Base-by-base conservation (phyloP, 2,113 vertebrate genomes). In the Marcusenius ussheri region DNA sequence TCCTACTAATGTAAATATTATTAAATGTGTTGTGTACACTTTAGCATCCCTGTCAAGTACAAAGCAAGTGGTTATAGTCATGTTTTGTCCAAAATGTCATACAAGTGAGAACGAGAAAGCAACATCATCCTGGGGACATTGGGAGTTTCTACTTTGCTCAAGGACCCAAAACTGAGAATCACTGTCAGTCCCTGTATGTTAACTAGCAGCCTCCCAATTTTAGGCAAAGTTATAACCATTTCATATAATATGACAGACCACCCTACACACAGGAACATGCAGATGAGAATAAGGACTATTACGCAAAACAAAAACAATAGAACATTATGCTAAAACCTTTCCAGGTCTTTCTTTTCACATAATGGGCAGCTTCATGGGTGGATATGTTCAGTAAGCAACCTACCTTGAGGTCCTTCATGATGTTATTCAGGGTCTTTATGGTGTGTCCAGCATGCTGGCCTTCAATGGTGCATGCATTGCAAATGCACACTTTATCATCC, bases 331-430 rank as follows among this genome's bases (percentile, higher is more conserved):
- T 85, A 50, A 21, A 85, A 46, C 47, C 45, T 15, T 13, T 13
- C 51, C 51, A 10, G 27, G 19, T 13, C 11, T 53, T 35, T 13
- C 50, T 19, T 39, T 11, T 35, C 10, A 58, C 31, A 47, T 8
- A 35, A 58, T 10, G 13, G 86, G 88, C 24, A 24, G 24, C 1
- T 49, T 3, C 24, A 74, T 39, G 56, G 13, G 19, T 56, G 13
- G 19, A 47, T n/a, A 42, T 0, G 21, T 45, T 24, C 31, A 47
- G 7, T 19, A 27, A 27, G 15, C 27, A 8, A 39, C 19, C 5
- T 91, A 96, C 95, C 94, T 94, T 95, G 2, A 95, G 53, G 53
- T 96, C 96, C 17, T 94, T 95, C 95, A 94, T 95, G 0, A 94
- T 90, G 91, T 95, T 95, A 51, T 93, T 95, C 87, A 96, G 91